Percentiles rank a stretch among this genome's conserved stretches.
Evolutionary conservation across 2,797 vertebrate species (phyloP).

Genomic region (Nannoperca obscura): DNA sequence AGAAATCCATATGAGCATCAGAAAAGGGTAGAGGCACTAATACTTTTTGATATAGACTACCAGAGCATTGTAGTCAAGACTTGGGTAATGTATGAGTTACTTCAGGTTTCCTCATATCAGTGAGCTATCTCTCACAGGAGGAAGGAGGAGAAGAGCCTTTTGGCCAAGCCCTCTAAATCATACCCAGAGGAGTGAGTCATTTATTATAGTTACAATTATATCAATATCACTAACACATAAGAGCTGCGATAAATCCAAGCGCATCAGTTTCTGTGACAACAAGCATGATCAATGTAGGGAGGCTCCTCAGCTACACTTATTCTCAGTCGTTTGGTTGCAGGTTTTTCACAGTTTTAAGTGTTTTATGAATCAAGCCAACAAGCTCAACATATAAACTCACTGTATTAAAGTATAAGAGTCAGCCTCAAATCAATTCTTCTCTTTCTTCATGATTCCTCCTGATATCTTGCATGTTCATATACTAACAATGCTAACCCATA

Average conservation of each 20-base stretch:
- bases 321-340: conserved; percentile 41
- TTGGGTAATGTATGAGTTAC: conserved; percentile 84
- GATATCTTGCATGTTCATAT: not conserved
- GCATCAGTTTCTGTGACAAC: conserved; percentile 74
- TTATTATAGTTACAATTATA: conserved; percentile 83
- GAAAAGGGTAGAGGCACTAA: conserved; percentile 78
- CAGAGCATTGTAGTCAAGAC: conserved; percentile 78
- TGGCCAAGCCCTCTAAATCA: conserved; percentile 81
- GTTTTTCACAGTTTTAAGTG: conserved; percentile 35
- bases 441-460: conserved; percentile 6
- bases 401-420: not conserved
- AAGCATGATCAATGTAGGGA: conserved; percentile 71
- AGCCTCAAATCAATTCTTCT: conserved; percentile 12
- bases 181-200: conserved; percentile 73
- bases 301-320: conserved; percentile 55
- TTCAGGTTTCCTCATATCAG: conserved; percentile 82
- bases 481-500: conserved; percentile 14
- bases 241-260: conserved; percentile 79
- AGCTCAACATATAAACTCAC: conserved; percentile 11
- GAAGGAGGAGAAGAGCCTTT: conserved; percentile 78
- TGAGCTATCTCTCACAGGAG: conserved; percentile 82
- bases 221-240: conserved; percentile 84
- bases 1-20: conserved; percentile 89
- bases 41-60: conserved; percentile 80
- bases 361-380: conserved; percentile 52